Evolutionary conservation across 2,113 vertebrate species (phyloP).

Genomic region (Podiceps cristatus): DNA sequence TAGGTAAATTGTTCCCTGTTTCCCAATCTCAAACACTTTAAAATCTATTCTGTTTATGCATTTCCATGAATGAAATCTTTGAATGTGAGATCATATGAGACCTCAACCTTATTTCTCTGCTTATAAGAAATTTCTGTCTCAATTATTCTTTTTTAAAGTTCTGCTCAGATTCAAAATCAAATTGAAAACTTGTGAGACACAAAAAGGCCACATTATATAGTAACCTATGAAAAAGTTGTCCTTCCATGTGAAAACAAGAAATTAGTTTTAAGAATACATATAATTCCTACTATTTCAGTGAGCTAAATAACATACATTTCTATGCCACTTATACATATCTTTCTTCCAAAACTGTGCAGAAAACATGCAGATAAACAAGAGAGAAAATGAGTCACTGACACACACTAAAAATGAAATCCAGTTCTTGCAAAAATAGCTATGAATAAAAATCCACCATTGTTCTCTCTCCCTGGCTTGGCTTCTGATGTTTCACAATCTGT

Average conservation of each 20-base stretch:
- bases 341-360: neutral
- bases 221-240: neutral
- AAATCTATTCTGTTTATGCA: slow-evolving; percentile 20
- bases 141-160: slow-evolving; percentile 2
- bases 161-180: slow-evolving; percentile 12
- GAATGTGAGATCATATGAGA: neutral
- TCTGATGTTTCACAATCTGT: neutral
- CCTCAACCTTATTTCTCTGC: slow-evolving; percentile 15
- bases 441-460: neutral
- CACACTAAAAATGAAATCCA: neutral
- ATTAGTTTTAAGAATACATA: neutral
- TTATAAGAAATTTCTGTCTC: slow-evolving; percentile 1
- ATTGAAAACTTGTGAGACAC: slow-evolving; percentile 21
- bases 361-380: neutral
- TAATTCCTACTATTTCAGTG: neutral
- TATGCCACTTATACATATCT: neutral
- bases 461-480: neutral
- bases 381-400: slow-evolving; percentile 7
- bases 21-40: neutral
- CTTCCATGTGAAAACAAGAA: neutral
- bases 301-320: neutral
- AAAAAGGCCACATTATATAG: neutral
- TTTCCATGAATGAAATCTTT: slow-evolving; percentile 40
- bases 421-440: neutral
- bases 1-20: slow-evolving; percentile 25